Conservation (phyloP, 2,888 invertebrate genomes). For the Crematogaster levior region DNA sequence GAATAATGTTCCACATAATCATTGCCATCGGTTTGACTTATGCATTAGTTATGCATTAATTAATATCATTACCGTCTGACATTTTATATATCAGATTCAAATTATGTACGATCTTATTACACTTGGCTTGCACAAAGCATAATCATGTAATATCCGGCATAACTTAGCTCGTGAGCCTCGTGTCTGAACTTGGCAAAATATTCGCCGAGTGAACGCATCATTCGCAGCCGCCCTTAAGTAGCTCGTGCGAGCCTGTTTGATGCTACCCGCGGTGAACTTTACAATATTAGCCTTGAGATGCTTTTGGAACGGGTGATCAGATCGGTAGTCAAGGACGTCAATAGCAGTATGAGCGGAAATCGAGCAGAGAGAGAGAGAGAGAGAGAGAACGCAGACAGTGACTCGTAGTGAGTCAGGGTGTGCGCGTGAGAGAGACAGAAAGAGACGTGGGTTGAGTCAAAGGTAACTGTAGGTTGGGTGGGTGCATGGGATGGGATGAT, state of each 20-base stretch:
- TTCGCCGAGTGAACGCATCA: background rate
- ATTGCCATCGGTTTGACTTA: background rate
- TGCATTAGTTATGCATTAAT: too few relatives aligned
- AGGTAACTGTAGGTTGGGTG: slow-evolving; percentile 77
- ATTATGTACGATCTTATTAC: slow-evolving; percentile 16
- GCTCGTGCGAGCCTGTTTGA: slow-evolving; percentile 13
- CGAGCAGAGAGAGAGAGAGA: slow-evolving; percentile 57
- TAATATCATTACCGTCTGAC: background rate
- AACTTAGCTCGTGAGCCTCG: background rate
- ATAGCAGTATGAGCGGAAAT: slow-evolving; percentile 67
- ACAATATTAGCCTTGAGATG: slow-evolving; percentile 43
- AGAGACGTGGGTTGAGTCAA: slow-evolving; percentile 75
- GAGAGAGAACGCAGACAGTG: slow-evolving; percentile 61
- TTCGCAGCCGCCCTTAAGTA: background rate
- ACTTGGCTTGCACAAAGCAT: background rate
- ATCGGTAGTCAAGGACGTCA: slow-evolving; percentile 46
- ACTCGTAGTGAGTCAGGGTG: slow-evolving; percentile 73
- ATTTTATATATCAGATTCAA: slow-evolving; percentile 11
- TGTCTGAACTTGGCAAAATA: background rate
- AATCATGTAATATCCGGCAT: background rate
- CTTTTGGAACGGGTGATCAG: slow-evolving; percentile 31
- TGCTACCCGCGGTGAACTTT: slow-evolving; percentile 27
- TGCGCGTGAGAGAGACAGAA: slow-evolving; percentile 73
- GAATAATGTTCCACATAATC: background rate
- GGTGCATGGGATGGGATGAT: slow-evolving; percentile 80